Conservation (phyloP, 2,888 invertebrate genomes). For the Eilema caniola region DNA sequence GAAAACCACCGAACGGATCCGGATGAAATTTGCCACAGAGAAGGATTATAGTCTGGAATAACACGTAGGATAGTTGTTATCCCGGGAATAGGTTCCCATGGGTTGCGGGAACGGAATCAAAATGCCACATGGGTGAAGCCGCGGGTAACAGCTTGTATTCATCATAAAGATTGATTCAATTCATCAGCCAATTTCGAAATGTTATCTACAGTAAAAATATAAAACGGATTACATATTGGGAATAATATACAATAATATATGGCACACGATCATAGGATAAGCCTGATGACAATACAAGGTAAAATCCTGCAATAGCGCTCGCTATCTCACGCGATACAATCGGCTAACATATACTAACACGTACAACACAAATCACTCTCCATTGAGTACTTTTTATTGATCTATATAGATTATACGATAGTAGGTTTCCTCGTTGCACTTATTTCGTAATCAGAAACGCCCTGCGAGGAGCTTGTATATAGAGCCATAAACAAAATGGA, state of each 20-base stretch:
- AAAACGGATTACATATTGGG: not conserved
- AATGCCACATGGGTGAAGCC: no score
- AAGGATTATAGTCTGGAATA: not conserved
- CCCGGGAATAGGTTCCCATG: no score
- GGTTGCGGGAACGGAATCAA: no score
- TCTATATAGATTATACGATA: not conserved
- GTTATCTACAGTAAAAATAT: not conserved
- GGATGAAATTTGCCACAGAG: no score
- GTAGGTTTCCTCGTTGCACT: not conserved
- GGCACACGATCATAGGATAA: not conserved
- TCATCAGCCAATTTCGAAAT: not conserved
- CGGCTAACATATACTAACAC: not conserved
- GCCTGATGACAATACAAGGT: not conserved
- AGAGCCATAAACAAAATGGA: no score
- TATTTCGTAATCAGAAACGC: not conserved
- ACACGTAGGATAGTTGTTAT: not conserved
- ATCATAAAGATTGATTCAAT: no score
- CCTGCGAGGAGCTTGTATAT: no score
- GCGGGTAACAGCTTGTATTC: no score
- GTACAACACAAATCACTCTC: not conserved
- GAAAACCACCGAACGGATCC: no score
- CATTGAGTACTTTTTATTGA: conserved; percentile 5
- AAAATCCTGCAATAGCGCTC: not conserved
- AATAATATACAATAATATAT: not conserved
- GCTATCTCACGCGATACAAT: not conserved